Percentiles rank a stretch among this genome's conserved stretches.
Conservation (phyloP, 1,140 invertebrate genomes). For the Caerostris darwini region DNA sequence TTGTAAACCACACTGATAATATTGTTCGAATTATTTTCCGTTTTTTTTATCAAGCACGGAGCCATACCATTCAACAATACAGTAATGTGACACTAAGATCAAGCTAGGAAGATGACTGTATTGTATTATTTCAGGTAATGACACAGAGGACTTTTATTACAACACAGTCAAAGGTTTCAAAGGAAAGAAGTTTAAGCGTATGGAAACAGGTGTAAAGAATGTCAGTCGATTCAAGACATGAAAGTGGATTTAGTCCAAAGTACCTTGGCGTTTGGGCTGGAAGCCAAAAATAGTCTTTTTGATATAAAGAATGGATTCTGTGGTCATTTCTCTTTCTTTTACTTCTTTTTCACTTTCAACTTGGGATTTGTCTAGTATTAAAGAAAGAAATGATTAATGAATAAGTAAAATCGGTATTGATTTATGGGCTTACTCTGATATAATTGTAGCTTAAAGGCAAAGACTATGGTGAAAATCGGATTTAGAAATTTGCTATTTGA, state of each 20-base stretch:
- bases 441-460: not conserved
- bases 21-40: not conserved
- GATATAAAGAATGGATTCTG: constrained; percentile 4
- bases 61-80: not conserved
- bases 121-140: no score
- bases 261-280: not conserved
- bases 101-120: not conserved
- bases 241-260: constrained; percentile 47
- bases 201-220: constrained; percentile 34
- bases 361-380: not conserved
- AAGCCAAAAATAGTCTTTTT: constrained; percentile 21
- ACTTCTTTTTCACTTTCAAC: constrained; percentile 47
- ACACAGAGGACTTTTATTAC: not conserved
- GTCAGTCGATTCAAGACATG: not conserved
- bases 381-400: constrained; percentile 61
- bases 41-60: not conserved
- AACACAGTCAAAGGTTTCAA: not conserved
- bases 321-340: not conserved
- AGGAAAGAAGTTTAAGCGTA: not conserved
- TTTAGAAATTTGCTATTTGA: not conserved
- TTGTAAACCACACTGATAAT: no score
- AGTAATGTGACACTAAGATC: not conserved
- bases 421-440: constrained; percentile 4
- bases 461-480: not conserved
- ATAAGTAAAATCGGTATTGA: constrained; percentile 34